Evolutionary conservation across 1,140 invertebrate species (phyloP).

Genomic region (Nephila pilipes): DNA sequence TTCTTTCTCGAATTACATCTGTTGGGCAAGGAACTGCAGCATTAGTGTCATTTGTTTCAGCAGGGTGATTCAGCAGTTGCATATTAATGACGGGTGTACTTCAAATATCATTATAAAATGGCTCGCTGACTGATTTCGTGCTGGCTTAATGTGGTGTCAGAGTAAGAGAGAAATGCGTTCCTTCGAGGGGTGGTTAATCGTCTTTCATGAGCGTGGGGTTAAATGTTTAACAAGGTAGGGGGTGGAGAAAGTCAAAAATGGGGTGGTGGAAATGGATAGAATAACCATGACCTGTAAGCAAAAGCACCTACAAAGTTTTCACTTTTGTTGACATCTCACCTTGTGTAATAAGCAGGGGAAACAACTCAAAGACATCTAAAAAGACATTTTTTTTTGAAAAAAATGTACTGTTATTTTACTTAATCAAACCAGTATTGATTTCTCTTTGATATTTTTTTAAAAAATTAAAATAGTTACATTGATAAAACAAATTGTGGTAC

Average conservation of each 20-base stretch:
- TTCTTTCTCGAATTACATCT: constrained; percentile 15
- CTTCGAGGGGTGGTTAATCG: constrained; percentile 5
- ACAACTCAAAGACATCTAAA: too few species aligned
- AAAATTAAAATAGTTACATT: too few species aligned
- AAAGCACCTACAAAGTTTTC: too few species aligned
- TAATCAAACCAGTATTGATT: too few species aligned
- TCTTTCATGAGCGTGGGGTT: background rate
- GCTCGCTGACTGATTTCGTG: constrained; percentile 26
- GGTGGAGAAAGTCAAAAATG: background rate
- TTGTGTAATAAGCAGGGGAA: too few species aligned
- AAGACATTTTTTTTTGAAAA: too few species aligned
- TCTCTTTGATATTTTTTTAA: too few species aligned
- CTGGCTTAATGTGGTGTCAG: background rate
- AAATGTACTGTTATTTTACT: too few species aligned
- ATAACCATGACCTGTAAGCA: background rate
- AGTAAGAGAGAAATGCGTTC: background rate
- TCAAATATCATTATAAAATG: constrained; percentile 36
- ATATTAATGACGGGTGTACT: constrained; percentile 8
- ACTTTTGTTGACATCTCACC: too few species aligned
- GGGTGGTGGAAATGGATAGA: background rate
- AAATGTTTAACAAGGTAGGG: constrained; percentile 13
- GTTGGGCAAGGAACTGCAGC: background rate
- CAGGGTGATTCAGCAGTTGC: constrained; percentile 33
- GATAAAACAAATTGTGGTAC: too few species aligned
- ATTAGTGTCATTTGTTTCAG: constrained; percentile 61